Percentiles rank a stretch among this genome's conserved stretches.
Evolutionary conservation across 2,113 vertebrate genomes (phyloP).

Genomic region (Megaleporinus macrocephalus): DNA sequence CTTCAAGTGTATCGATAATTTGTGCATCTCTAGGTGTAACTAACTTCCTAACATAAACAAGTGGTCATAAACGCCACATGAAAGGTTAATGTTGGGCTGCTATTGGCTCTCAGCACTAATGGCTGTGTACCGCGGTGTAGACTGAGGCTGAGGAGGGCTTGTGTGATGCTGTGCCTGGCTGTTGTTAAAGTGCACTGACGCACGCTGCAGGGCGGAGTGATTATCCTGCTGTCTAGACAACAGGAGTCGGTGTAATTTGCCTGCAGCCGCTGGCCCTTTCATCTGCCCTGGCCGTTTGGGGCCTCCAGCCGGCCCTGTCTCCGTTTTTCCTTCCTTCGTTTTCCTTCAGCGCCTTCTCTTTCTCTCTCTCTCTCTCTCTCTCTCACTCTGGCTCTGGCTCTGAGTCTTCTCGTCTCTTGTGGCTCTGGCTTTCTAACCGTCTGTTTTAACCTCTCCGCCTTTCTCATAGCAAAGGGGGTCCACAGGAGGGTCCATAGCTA

Average conservation of each 20-base stretch:
- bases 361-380: background rate
- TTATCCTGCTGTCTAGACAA: conserved; percentile 63
- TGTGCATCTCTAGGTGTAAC: no score
- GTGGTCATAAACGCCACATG: no score
- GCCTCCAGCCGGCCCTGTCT: conserved; percentile 35
- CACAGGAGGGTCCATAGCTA: no score
- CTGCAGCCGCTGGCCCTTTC: conserved; percentile 52
- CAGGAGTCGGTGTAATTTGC: conserved; percentile 58
- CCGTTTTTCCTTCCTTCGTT: conserved; percentile 16
- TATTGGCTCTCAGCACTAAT: background rate
- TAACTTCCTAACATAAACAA: no score
- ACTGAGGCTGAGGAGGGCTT: conserved; percentile 39
- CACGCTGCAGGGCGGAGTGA: conserved; percentile 24
- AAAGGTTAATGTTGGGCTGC: background rate
- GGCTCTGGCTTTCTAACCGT: no score
- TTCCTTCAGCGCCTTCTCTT: background rate
- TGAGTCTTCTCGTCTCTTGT: no score
- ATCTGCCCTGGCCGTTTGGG: conserved; percentile 48
- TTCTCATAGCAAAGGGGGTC: no score
- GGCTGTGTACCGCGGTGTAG: background rate
- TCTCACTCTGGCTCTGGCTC: background rate
- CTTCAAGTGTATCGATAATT: no score
- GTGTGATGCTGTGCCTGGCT: conserved; percentile 18
- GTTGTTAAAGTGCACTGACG: conserved; percentile 46
- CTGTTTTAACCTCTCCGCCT: no score